These are phyloP conservation scores for Aegotheles bennettii DNA, from an alignment of 2,113 vertebrate genomes.

Conservation along the genomic window DNA sequence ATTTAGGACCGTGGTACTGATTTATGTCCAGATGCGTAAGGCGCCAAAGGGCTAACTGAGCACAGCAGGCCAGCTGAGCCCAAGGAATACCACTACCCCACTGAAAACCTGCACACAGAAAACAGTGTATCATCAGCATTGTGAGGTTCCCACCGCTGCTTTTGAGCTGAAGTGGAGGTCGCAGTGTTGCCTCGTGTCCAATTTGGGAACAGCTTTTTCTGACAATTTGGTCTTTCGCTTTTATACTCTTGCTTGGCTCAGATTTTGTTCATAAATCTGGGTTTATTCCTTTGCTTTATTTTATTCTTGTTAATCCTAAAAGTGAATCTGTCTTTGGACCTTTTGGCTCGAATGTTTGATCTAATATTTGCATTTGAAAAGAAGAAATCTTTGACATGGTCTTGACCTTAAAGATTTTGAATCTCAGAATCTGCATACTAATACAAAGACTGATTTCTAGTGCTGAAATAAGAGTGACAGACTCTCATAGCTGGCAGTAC, in stretches of 20 bases:
- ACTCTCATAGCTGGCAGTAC: neutral
- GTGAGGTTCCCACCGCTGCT: neutral
- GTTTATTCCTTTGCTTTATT: constrained; percentile 33
- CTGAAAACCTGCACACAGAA: neutral
- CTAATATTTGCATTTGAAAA: constrained; percentile 55
- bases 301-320: constrained; percentile 51
- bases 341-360: constrained; percentile 45
- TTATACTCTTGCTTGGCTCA: neutral
- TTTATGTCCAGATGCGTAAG: neutral
- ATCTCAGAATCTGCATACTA: constrained; percentile 50
- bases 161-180: neutral
- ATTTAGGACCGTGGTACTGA: neutral
- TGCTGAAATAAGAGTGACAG: neutral
- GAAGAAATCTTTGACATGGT: constrained; percentile 39
- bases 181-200: neutral
- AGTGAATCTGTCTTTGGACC: constrained; percentile 36
- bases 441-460: constrained; percentile 13
- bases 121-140: neutral
- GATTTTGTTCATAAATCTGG: neutral
- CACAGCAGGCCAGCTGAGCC: neutral
- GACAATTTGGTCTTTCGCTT: constrained; percentile 8
- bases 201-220: neutral
- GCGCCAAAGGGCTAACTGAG: neutral
- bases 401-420: constrained; percentile 66
- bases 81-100: neutral